A percentile compares a stretch with the other conserved stretches of the same genome.
These are phyloP conservation scores for Columba livia DNA, from an alignment of 2,113 vertebrate species.

Conservation along the genomic window DNA sequence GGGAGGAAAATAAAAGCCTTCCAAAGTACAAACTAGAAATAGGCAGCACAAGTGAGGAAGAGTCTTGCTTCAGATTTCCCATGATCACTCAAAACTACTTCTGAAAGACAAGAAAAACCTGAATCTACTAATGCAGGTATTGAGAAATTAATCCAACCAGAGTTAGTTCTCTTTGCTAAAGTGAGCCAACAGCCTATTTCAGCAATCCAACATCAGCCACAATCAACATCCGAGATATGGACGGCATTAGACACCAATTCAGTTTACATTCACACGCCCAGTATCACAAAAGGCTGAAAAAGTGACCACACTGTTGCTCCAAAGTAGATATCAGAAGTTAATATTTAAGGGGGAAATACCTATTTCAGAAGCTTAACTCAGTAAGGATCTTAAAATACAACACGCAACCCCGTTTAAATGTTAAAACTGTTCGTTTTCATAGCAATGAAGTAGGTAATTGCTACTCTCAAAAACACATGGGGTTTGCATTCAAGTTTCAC, in stretches of 20 bases:
- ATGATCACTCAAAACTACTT: background rate
- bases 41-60: background rate
- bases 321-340: background rate
- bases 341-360: background rate
- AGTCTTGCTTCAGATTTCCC: background rate
- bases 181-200: background rate
- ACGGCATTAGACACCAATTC: background rate
- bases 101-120: background rate
- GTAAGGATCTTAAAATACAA: background rate
- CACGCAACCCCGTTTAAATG: background rate
- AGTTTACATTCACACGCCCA: background rate
- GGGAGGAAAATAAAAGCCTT: background rate
- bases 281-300: background rate
- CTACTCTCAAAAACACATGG: background rate
- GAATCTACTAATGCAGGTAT: background rate
- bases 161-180: background rate
- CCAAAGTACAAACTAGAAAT: background rate
- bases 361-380: background rate
- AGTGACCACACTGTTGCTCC: background rate
- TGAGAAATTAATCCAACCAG: background rate
- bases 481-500: background rate
- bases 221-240: rapidly evolving
- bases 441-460: background rate
- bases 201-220: background rate
- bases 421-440: background rate